Percentiles rank a stretch among this genome's conserved stretches.
Evolutionary conservation across 1,140 invertebrate species (phyloP).

Genomic region (Laupala kohalensis): DNA sequence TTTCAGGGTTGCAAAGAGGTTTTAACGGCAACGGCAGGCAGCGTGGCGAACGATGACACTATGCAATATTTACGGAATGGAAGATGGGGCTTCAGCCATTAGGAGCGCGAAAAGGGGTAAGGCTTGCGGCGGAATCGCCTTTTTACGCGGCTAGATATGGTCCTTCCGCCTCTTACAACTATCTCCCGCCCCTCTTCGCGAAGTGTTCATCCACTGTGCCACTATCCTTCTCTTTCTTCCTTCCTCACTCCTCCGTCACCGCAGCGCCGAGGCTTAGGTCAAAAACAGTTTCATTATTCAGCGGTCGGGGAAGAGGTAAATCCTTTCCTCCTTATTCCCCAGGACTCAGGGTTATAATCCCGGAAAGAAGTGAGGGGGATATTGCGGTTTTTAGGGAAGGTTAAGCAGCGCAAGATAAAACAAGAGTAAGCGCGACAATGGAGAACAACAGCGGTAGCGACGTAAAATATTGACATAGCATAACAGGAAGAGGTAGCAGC

Average conservation of each 20-base stretch:
- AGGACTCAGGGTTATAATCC: background rate
- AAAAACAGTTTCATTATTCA: background rate
- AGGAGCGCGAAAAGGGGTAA: background rate
- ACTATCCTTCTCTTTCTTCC: too few relatives aligned
- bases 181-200: background rate
- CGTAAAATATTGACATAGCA: background rate
- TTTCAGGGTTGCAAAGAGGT: too few relatives aligned
- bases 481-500: background rate
- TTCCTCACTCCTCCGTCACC: background rate
- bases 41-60: background rate
- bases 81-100: background rate
- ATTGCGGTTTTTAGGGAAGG: background rate
- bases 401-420: background rate
- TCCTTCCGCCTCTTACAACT: background rate
- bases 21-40: background rate
- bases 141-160: background rate
- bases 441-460: background rate
- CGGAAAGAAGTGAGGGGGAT: background rate
- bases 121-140: too few relatives aligned
- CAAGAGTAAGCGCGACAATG: background rate
- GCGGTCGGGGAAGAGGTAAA: background rate
- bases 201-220: too few relatives aligned
- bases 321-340: conserved; percentile 1
- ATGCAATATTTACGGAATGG: background rate
- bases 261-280: background rate